A percentile compares a stretch with the other conserved stretches of the same genome.
These are phyloP conservation scores for Cyprinodon variegatus DNA, from an alignment of 2,113 vertebrate genomes.

Conservation along the genomic window DNA sequence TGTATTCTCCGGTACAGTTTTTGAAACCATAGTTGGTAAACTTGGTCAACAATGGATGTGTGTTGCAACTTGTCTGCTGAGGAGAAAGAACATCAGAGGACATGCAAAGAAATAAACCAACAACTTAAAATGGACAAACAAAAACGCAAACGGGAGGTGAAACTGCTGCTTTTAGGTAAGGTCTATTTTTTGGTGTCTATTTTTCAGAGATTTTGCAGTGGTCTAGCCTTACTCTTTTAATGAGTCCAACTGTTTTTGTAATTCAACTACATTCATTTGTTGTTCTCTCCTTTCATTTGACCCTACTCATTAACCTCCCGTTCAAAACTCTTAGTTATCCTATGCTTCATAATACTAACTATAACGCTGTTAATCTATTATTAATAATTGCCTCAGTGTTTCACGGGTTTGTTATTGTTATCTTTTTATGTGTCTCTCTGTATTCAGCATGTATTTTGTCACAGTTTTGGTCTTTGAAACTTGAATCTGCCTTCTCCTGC, in stretches of 20 bases:
- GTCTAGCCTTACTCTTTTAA: not conserved
- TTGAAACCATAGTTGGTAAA: not conserved
- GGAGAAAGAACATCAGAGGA: slow-evolving; percentile 75
- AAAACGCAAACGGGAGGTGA: slow-evolving; percentile 75
- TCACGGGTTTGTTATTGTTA: not conserved
- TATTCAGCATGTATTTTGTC: not conserved
- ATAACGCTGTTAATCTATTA: not conserved
- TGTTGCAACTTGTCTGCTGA: slow-evolving; percentile 82
- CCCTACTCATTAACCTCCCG: not conserved
- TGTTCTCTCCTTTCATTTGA: not conserved
- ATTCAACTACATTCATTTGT: not conserved
- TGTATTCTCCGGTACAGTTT: not conserved
- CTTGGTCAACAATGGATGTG: slow-evolving; percentile 65
- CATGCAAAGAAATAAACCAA: slow-evolving; percentile 84
- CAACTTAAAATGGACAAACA: slow-evolving; percentile 80
- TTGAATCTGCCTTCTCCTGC: not conserved
- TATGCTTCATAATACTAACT: not conserved
- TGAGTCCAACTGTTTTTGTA: not conserved
- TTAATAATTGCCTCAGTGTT: not conserved
- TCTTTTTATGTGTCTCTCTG: not conserved
- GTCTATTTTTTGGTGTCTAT: not conserved
- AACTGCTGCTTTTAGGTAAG: slow-evolving; percentile 88
- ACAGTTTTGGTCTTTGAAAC: not conserved
- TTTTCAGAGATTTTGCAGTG: not conserved
- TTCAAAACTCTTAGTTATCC: not conserved